Conservation (phyloP, 37 sponge, comb jelly and placozoan genomes). For the Geodia barretti region DNA sequence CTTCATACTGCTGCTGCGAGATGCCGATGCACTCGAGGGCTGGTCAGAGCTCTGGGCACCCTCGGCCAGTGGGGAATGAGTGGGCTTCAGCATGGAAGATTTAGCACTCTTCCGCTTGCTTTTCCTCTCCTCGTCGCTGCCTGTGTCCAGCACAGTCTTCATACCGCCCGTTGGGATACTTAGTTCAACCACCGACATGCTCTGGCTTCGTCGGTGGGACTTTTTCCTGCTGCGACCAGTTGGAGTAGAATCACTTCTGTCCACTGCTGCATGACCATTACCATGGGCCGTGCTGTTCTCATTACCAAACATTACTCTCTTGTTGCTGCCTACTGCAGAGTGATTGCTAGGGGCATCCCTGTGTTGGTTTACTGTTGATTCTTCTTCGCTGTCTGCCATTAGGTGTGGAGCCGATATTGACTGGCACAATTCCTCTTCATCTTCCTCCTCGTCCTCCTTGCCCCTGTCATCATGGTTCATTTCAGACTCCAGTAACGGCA, state of each 20-base stretch:
- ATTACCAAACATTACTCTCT: background rate
- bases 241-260: too few relatives aligned
- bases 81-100: background rate
- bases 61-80: background rate
- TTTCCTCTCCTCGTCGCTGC: background rate
- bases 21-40: background rate
- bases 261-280: background rate
- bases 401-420: background rate
- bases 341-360: too few relatives aligned
- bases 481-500: too few relatives aligned
- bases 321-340: background rate
- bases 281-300: background rate
- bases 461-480: background rate
- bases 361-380: too few relatives aligned
- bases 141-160: background rate
- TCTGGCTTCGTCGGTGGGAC: constrained; percentile 30
- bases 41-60: background rate
- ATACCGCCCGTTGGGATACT: background rate
- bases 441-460: constrained; percentile 5
- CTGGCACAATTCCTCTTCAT: background rate
- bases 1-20: background rate
- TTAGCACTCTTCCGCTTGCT: background rate
- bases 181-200: constrained; percentile 23
- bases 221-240: background rate
- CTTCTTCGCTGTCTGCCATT: background rate